These are phyloP conservation scores for Fragum whitleyi DNA, from an alignment of 2,888 invertebrate genomes.

Conservation along the genomic window DNA sequence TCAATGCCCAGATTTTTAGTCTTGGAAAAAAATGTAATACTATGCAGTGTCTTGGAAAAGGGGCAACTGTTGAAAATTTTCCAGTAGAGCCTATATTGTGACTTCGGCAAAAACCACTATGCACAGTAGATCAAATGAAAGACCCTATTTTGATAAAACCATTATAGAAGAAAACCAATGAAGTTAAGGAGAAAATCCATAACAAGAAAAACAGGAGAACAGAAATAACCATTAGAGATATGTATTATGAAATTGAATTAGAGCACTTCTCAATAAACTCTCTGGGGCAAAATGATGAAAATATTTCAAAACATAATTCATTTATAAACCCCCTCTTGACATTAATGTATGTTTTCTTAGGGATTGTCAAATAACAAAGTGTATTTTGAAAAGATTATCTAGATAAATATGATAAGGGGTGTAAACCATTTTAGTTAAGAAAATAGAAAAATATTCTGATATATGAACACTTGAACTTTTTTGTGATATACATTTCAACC, in stretches of 20 bases:
- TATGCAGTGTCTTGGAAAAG: too few relatives aligned
- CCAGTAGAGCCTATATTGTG: too few relatives aligned
- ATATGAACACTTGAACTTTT: conserved; percentile 9
- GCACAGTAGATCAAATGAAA: too few relatives aligned
- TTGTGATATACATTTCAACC: background rate
- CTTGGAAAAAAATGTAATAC: too few relatives aligned
- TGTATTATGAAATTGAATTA: conserved; percentile 11
- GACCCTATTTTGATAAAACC: too few relatives aligned
- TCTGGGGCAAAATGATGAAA: conserved; percentile 11
- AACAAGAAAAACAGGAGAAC: background rate
- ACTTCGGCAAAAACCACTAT: too few relatives aligned
- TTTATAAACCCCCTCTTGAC: conserved; percentile 3
- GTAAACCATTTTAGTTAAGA: conserved; percentile 19
- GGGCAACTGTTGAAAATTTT: too few relatives aligned
- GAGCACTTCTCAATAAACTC: conserved; percentile 1
- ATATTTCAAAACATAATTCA: conserved; percentile 20
- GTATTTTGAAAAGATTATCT: conserved; percentile 25
- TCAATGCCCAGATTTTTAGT: too few relatives aligned
- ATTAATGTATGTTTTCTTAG: conserved; percentile 25
- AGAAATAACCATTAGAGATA: background rate
- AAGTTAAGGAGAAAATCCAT: background rate
- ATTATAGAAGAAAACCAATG: too few relatives aligned
- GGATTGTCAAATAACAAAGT: conserved; percentile 17
- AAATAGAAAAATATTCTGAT: conserved; percentile 13
- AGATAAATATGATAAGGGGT: conserved; percentile 25